Conservation (phyloP, 1,140 invertebrate species). For the Drosophila arawakana region DNA sequence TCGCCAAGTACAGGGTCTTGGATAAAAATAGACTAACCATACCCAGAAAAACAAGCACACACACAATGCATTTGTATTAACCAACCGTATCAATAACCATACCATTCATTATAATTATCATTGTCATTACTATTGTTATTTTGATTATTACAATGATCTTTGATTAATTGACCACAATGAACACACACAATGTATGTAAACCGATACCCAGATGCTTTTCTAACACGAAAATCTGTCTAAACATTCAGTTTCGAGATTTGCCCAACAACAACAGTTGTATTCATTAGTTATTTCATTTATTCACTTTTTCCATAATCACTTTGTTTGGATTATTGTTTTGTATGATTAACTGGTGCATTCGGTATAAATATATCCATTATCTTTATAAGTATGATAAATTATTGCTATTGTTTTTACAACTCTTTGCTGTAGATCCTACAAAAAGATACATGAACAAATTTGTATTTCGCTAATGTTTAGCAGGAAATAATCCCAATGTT, state of each 20-base stretch:
- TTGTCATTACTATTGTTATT: not conserved
- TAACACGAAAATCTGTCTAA: conserved; percentile 14
- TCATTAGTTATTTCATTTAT: not conserved
- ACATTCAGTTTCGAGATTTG: conserved; percentile 8
- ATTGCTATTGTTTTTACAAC: not conserved
- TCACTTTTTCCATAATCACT: conserved; percentile 1
- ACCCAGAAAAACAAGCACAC: conserved; percentile 7
- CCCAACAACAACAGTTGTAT: too few relatives aligned
- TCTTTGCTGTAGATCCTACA: not conserved
- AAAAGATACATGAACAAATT: not conserved
- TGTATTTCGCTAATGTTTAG: not conserved
- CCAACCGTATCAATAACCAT: conserved; percentile 11
- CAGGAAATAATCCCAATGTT: too few relatives aligned
- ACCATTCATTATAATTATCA: conserved; percentile 1
- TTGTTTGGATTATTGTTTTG: conserved; percentile 5
- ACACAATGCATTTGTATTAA: conserved; percentile 25
- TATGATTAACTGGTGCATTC: not conserved
- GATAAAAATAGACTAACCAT: not conserved
- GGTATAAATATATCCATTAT: not conserved
- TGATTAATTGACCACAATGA: conserved; percentile 12
- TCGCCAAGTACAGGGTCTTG: too few relatives aligned
- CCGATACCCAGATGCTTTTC: conserved; percentile 11
- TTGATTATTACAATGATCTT: conserved; percentile 25
- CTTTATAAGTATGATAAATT: conserved; percentile 9
- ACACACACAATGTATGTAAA: conserved; percentile 5